These are phyloP conservation scores for Falcaria lacertinaria DNA, from an alignment of 2,888 invertebrate species.

Conservation along the genomic window DNA sequence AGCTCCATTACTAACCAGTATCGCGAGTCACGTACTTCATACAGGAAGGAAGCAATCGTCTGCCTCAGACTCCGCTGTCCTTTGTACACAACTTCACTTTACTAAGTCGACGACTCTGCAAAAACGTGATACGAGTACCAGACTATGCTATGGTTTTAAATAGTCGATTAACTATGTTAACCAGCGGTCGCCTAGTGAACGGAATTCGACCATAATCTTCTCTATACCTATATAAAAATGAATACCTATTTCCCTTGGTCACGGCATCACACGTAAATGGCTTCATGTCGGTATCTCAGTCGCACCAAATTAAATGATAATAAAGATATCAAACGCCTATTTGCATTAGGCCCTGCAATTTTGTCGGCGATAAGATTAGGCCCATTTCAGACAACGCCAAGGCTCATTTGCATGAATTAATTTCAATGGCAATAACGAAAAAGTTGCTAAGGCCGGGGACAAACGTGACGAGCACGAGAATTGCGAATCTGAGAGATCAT, in stretches of 20 bases:
- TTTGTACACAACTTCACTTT: conserved; percentile 15
- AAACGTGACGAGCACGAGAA: conserved; percentile 50
- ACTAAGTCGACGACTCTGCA: neutral
- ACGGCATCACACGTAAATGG: no score
- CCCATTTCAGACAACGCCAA: conserved; percentile 52
- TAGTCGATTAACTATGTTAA: no score
- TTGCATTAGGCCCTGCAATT: conserved; percentile 46
- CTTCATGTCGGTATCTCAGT: conserved; percentile 23
- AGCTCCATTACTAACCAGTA: neutral
- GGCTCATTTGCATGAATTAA: conserved; percentile 62
- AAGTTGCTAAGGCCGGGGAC: conserved; percentile 26
- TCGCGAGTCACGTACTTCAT: conserved; percentile 25
- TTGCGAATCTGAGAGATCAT: conserved; percentile 25
- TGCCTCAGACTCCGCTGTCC: conserved; percentile 12
- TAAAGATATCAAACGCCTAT: conserved; percentile 44
- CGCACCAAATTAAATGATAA: conserved; percentile 35
- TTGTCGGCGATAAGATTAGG: conserved; percentile 56
- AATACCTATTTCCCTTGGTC: no score
- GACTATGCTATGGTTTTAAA: neutral
- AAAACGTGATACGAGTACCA: no score
- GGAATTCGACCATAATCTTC: no score
- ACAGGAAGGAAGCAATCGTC: conserved; percentile 36
- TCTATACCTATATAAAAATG: no score
- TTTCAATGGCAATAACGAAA: conserved; percentile 51
- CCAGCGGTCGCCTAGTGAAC: no score